A percentile compares a stretch with the other conserved stretches of the same genome.
Conservation (phyloP, 2,888 invertebrate genomes). For the Drosophila limbata region DNA sequence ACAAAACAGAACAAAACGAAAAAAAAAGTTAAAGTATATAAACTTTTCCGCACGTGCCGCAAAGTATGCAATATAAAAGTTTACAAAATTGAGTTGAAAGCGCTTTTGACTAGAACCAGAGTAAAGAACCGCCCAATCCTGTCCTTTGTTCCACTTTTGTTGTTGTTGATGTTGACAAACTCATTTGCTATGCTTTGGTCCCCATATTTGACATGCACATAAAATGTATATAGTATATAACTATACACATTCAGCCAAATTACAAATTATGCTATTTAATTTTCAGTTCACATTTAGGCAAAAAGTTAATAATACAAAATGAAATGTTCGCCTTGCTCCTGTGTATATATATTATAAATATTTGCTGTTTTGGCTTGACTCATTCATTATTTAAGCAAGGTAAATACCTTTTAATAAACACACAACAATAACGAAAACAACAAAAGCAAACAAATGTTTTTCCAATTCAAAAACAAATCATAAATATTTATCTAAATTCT, state of each 20-base stretch:
- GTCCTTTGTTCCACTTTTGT: constrained; percentile 36
- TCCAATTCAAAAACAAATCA: constrained; percentile 12
- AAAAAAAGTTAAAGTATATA: neutral
- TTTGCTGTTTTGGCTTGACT: constrained; percentile 45
- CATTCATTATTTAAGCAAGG: constrained; percentile 46
- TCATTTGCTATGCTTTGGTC: constrained; percentile 53
- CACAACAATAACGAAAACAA: constrained; percentile 18
- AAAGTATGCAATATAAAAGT: constrained; percentile 58
- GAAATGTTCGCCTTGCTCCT: constrained; percentile 39
- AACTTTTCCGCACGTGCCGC: constrained; percentile 38
- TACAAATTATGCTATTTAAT: constrained; percentile 45
- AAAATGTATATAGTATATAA: constrained; percentile 17
- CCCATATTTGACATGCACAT: constrained; percentile 40
- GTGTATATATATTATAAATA: constrained; percentile 52
- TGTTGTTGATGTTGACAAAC: constrained; percentile 44
- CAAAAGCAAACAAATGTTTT: constrained; percentile 6
- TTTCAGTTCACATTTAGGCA: constrained; percentile 45
- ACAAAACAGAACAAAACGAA: neutral
- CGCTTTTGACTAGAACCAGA: constrained; percentile 22
- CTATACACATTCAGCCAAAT: constrained; percentile 59
- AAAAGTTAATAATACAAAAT: constrained; percentile 48
- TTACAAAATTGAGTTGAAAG: constrained; percentile 48
- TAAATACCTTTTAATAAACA: constrained; percentile 42
- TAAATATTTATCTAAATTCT: constrained; percentile 51
- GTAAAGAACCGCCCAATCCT: constrained; percentile 1